Evolutionary conservation across 2,113 vertebrate genomes (phyloP).

Genomic region (Gallinago jamesoni): DNA sequence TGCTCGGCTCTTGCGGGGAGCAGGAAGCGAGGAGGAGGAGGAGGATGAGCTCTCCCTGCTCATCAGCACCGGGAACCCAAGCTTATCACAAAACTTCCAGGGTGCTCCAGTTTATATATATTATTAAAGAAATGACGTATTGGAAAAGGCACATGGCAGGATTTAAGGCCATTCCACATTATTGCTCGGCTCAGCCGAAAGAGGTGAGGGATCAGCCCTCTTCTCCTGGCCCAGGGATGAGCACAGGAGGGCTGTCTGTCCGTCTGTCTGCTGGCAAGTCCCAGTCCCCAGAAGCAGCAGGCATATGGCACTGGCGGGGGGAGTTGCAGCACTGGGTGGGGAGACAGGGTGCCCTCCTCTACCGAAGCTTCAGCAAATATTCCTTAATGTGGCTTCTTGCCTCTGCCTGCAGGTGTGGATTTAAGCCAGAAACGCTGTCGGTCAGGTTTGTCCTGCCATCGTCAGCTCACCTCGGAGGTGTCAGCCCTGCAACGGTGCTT

Average conservation of each 20-base stretch:
- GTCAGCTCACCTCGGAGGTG: constrained; percentile 23
- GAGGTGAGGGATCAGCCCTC: background rate
- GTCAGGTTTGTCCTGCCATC: constrained; percentile 17
- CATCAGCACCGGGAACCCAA: background rate
- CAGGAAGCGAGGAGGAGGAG: background rate
- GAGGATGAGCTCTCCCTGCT: background rate
- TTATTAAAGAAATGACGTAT: background rate
- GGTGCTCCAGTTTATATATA: background rate
- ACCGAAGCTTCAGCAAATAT: background rate
- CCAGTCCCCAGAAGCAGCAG: background rate
- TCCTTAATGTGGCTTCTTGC: background rate
- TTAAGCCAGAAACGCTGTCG: constrained; percentile 1
- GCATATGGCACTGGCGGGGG: background rate
- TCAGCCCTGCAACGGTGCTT: background rate
- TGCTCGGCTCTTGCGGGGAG: background rate
- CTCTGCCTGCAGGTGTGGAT: constrained; percentile 19
- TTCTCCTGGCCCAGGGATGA: background rate
- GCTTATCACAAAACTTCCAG: background rate
- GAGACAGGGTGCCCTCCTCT: background rate
- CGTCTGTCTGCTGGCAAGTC: background rate
- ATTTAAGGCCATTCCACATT: background rate
- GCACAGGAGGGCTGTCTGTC: background rate
- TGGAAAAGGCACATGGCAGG: background rate
- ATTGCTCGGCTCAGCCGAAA: background rate
- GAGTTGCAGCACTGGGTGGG: background rate